Conservation (phyloP, 2,797 vertebrate genomes). For the Chrosomus eos region DNA sequence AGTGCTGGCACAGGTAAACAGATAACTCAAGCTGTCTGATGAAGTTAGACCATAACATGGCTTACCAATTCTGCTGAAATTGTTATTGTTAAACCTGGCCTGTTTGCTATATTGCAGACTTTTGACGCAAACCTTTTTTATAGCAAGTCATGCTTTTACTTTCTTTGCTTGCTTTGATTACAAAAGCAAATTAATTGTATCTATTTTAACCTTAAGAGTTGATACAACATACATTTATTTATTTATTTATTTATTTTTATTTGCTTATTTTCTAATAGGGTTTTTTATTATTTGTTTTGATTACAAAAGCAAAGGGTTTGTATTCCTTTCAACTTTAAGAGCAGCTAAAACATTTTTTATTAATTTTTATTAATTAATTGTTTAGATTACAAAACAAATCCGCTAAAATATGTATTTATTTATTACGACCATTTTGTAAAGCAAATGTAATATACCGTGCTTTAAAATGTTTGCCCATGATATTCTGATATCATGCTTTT, state of each 20-base stretch:
- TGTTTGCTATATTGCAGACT: neutral
- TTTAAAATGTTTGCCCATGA: neutral
- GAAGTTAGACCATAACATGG: neutral
- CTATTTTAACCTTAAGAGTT: neutral
- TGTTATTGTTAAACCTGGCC: neutral
- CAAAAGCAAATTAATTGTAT: neutral
- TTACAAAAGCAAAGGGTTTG: neutral
- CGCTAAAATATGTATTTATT: neutral
- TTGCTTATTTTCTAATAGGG: neutral
- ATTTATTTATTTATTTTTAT: neutral
- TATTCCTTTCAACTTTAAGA: neutral
- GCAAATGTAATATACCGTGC: neutral
- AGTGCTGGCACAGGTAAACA: slow-evolving; percentile 63
- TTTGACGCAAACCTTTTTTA: neutral
- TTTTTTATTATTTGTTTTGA: neutral
- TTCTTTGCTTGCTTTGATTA: neutral
- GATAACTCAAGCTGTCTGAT: slow-evolving; percentile 42
- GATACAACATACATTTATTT: neutral
- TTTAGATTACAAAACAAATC: neutral
- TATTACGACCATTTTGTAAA: neutral
- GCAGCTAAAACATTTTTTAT: neutral
- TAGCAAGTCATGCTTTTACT: neutral
- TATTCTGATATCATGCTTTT: neutral
- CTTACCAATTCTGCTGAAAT: neutral
- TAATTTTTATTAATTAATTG: neutral